Base-by-base conservation (phyloP, 2,888 invertebrate species). In the Macroteleia sp. region DNA sequence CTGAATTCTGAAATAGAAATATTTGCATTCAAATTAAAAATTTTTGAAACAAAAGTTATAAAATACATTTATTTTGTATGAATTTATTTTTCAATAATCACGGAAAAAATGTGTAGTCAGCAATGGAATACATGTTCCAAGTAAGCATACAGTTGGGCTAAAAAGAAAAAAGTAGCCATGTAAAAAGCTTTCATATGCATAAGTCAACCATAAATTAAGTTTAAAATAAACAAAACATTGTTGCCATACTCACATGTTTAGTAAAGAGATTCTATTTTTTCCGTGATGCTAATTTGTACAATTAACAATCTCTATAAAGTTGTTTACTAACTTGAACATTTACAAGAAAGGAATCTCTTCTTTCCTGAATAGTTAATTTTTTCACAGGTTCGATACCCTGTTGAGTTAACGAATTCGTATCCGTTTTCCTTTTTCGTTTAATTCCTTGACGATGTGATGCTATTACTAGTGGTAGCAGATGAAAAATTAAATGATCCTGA, bases 341-440 rank as follows among this genome's bases (percentile, higher is more conserved):
- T 0, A 62, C 48, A 5, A 62, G 62, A 19, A 62, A 62, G 0
- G 48, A 17, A 4, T 50, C 50, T 25, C 62, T n/a, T 28, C 62
- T 48, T 50, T 62, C 62, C 17, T 62, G 48, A 9, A 62, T 28
- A 16, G 48, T 48, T 19, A 62, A 62, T 25, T 50, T 62, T 39
- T 32, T 36, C 9, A 50, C 6, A 4, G 16, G 4, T n/a, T 46
- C 32, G 19, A 3, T 2, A 34, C 42, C 30, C 32, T 41, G 25
- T 44, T 44, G 14, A 25, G 20, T 44, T 9, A 19, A 14, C 17
- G 25, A 25, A 25, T 25, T n/a, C n/a, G n/a, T 25, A 25, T 25
- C 6, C 10, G 32, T 10, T 10, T 32, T 32, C 8, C n/a, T 48
- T 36, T 62, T 62, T 1, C 62, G 50, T 28, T 62, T 62, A 9